These are phyloP conservation scores for Andrena dorsata DNA, from an alignment of 2,888 invertebrate species.

Conservation along the genomic window DNA sequence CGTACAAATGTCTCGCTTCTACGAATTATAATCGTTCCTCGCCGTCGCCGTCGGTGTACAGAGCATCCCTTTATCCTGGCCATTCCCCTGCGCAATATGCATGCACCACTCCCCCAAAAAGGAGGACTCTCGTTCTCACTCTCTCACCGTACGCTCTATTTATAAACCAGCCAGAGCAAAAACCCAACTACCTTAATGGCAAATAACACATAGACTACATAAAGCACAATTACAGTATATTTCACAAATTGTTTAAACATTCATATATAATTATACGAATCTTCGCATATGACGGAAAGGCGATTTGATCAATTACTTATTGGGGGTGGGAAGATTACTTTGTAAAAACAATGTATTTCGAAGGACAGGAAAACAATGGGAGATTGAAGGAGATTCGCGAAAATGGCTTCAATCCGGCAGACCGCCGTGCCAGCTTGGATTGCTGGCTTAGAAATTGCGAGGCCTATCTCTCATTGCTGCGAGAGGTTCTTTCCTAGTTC, in stretches of 20 bases:
- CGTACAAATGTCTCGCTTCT: conserved; percentile 7
- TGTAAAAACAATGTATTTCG: conserved; percentile 70
- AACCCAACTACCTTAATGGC: conserved; percentile 66
- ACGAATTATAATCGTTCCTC: neutral
- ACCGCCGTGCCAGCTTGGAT: conserved; percentile 58
- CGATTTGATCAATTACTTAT: conserved; percentile 73
- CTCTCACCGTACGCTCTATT: conserved; percentile 23
- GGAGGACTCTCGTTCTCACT: conserved; percentile 14
- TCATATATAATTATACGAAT: conserved; percentile 84
- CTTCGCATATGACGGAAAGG: conserved; percentile 79
- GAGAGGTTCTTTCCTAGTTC: conserved; percentile 65
- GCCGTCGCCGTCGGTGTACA: neutral
- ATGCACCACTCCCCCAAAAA: conserved; percentile 40
- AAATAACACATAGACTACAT: conserved; percentile 76
- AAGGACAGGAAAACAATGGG: conserved; percentile 68
- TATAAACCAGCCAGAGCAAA: conserved; percentile 54
- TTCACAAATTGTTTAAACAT: conserved; percentile 85
- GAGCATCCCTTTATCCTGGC: conserved; percentile 33
- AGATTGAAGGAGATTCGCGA: conserved; percentile 61
- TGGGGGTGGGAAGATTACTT: conserved; percentile 61
- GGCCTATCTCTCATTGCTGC: conserved; percentile 69
- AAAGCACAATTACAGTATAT: conserved; percentile 86
- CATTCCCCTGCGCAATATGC: conserved; percentile 36
- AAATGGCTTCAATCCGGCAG: conserved; percentile 60
- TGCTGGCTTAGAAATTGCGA: conserved; percentile 67